Percentiles rank a stretch among this genome's conserved stretches.
These are phyloP conservation scores for Oxycera nigricornis DNA, from an alignment of 2,888 invertebrate genomes.

Conservation along the genomic window DNA sequence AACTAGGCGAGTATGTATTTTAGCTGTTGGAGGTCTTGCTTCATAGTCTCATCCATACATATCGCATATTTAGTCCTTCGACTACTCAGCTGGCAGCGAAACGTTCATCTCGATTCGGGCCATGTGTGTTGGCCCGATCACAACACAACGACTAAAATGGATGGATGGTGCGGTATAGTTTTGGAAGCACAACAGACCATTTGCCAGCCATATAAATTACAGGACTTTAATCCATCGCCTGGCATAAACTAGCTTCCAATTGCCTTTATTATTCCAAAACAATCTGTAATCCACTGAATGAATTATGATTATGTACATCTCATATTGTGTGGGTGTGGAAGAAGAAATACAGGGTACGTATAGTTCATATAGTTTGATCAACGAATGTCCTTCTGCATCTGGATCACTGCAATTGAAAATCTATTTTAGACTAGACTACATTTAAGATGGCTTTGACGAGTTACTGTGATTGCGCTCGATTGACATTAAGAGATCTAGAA, in stretches of 20 bases:
- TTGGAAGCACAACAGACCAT: constrained; percentile 39
- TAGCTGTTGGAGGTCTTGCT: not conserved
- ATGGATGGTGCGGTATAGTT: constrained; percentile 24
- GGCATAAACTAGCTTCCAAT: constrained; percentile 49
- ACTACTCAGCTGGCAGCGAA: not conserved
- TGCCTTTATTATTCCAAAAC: constrained; percentile 50
- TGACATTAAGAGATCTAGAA: no score
- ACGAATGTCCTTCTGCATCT: constrained; percentile 31
- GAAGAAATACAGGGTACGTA: constrained; percentile 1
- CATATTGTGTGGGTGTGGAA: constrained; percentile 44
- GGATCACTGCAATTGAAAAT: not conserved
- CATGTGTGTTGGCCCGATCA: constrained; percentile 23
- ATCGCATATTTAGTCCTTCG: no score
- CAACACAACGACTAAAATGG: not conserved
- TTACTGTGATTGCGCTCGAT: no score
- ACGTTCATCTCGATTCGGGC: not conserved
- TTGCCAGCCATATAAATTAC: constrained; percentile 47
- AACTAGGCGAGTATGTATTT: not conserved
- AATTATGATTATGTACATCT: constrained; percentile 49
- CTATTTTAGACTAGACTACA: no score
- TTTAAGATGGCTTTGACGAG: no score
- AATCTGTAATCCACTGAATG: constrained; percentile 51
- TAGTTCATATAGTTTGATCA: constrained; percentile 9
- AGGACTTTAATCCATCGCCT: constrained; percentile 47
- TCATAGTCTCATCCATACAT: no score